Percentiles rank a stretch among this genome's conserved stretches.
Evolutionary conservation across 2,888 invertebrate species (phyloP).

Genomic region (Ommatoiulus sabulosus): DNA sequence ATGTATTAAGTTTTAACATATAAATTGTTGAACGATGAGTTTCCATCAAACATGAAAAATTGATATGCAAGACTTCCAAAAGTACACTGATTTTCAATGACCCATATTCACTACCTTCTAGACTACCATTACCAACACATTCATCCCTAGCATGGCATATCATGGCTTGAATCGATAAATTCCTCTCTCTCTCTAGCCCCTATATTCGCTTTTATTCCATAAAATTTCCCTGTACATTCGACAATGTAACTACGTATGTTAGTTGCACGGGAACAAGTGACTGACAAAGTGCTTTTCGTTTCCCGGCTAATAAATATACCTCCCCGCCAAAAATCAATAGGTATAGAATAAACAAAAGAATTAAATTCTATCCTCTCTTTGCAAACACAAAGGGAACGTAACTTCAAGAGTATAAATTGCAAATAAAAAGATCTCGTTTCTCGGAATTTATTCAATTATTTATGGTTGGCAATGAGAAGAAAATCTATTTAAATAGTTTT

Average conservation of each 20-base stretch:
- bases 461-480: neutral
- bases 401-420: neutral
- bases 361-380: neutral
- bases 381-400: neutral
- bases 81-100: neutral
- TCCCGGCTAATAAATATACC: slow-evolving; percentile 32
- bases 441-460: neutral
- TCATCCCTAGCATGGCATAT: neutral
- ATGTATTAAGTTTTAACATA: too few species aligned
- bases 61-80: neutral
- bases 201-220: neutral
- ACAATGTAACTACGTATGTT: slow-evolving; percentile 34
- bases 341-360: slow-evolving; percentile 26
- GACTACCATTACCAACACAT: neutral
- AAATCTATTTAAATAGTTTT: neutral
- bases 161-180: neutral
- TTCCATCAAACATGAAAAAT: neutral
- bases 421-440: neutral
- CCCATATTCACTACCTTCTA: slow-evolving; percentile 4
- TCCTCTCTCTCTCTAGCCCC: neutral
- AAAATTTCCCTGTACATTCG: neutral
- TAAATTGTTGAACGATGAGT: neutral
- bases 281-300: slow-evolving; percentile 21
- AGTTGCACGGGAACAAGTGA: slow-evolving; percentile 10
- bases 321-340: slow-evolving; percentile 2